Evolutionary conservation across 2,888 invertebrate genomes (phyloP), one percentile per base, ranked within the genome.

Genomic region (Portevinia maculata): DNA sequence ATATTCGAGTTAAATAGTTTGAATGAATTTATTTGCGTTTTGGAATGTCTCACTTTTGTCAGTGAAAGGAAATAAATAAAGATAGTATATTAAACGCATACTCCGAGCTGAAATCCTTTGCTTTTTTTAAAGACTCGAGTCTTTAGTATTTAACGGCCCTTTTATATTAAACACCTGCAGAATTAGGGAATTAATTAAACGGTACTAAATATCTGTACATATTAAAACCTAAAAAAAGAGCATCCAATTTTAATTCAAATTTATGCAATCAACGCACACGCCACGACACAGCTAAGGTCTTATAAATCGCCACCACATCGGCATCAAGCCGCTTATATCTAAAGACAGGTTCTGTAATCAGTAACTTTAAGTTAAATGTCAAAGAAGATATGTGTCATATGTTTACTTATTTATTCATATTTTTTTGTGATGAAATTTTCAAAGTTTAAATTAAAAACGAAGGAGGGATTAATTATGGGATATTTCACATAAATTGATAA

Each of bases 341-440:
- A n/a, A 30, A 65, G 37, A 65, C 64, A 13, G 64, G 64, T 65
- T 65, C 52, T 46, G 39, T 64, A 50, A 64, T 64, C 62, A 50
- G 28, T 37, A 28, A 32, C 48, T 60, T 46, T 60, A 32, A n/a
- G 21, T 11, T 52, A 65, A 52, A 65, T 65, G 52, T 46, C 64
- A 65, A 65, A 52, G 19, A 28, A 52, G 24, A 52, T 1, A 4
- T 39, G 3, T 39, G 17, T 30, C 21, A 3, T 15, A 11, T 21
- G 32, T 19, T 62, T 34, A 9, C 1, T 50, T 17, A 9, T 48
- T 8, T 24, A 11, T 13, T 41, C 3, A 8, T 9, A 19, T 30
- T 32, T 15, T 9, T 28, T 30, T 50, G 6, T 15, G 8, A 13
- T 24, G 24, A 24, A 24, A 24, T 24, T 3, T 24, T 24, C 24